Evolutionary conservation across 2,797 vertebrate genomes (phyloP).

Genomic region (Eulemur albifrons): DNA sequence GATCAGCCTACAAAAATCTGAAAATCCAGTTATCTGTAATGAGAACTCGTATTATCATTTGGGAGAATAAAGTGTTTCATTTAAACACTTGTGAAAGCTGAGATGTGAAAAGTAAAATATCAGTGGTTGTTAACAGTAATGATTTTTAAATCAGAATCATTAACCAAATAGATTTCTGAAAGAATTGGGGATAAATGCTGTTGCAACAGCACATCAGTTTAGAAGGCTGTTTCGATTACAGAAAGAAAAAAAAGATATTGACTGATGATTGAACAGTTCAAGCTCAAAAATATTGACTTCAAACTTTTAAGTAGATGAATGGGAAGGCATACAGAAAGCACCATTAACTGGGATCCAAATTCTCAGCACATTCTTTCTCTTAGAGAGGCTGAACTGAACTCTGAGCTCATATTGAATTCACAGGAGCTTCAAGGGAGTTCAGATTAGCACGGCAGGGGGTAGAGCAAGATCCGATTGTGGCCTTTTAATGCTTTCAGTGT

Average conservation of each 20-base stretch:
- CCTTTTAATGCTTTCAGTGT: constrained; percentile 66
- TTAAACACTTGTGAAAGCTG: constrained; percentile 78
- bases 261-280: constrained; percentile 71
- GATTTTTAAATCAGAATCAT: constrained; percentile 82
- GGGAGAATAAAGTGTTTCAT: constrained; percentile 80
- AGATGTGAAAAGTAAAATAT: constrained; percentile 80
- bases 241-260: constrained; percentile 20
- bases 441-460: constrained; percentile 54
- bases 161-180: constrained; percentile 81
- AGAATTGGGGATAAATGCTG: constrained; percentile 72
- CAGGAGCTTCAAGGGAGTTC: constrained; percentile 64
- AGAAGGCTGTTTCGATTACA: constrained; percentile 44
- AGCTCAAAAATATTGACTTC: constrained; percentile 72
- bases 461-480: constrained; percentile 65
- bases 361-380: constrained; percentile 46
- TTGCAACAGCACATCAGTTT: constrained; percentile 63
- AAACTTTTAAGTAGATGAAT: constrained; percentile 63
- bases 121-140: constrained; percentile 78
- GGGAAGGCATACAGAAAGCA: constrained; percentile 21
- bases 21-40: constrained; percentile 77
- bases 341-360: constrained; percentile 23
- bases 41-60: constrained; percentile 78
- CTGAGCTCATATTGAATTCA: constrained; percentile 64
- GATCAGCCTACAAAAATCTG: constrained; percentile 67
- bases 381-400: constrained; percentile 52